Evolutionary conservation across 1,140 invertebrate species (phyloP).

Genomic region (Listronotus oregonensis): DNA sequence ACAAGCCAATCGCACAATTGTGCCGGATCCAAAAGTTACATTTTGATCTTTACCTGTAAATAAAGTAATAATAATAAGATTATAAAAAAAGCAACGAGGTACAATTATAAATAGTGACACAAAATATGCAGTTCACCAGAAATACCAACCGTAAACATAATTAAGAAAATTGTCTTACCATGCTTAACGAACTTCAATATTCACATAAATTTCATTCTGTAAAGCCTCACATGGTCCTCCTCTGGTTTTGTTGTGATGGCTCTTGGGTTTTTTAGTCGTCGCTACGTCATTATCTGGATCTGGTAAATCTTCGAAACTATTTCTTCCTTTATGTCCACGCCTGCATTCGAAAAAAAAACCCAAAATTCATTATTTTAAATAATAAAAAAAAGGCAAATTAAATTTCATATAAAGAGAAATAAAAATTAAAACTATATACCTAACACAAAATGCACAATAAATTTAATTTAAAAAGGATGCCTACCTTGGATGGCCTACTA

Average conservation of each 20-base stretch:
- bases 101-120: no score
- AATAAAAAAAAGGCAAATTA: no score
- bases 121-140: no score
- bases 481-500: no score
- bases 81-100: neutral
- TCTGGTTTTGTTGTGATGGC: conserved; percentile 52
- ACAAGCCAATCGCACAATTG: conserved; percentile 73
- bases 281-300: conserved; percentile 24
- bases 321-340: conserved; percentile 40
- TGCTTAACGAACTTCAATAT: conserved; percentile 69
- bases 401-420: no score
- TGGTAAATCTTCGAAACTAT: conserved; percentile 16
- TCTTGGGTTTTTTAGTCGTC: conserved; percentile 42
- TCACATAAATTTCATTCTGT: conserved; percentile 67
- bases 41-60: conserved; percentile 58
- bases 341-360: conserved; percentile 16
- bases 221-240: conserved; percentile 62
- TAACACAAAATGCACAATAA: no score
- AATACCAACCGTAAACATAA: neutral
- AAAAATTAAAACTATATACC: no score
- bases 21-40: conserved; percentile 67
- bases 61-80: no score
- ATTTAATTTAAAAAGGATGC: no score
- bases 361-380: no score
- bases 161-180: conserved; percentile 46